These are phyloP conservation scores for Numida meleagris DNA, from an alignment of 2,113 vertebrate genomes.

Conservation along the genomic window DNA sequence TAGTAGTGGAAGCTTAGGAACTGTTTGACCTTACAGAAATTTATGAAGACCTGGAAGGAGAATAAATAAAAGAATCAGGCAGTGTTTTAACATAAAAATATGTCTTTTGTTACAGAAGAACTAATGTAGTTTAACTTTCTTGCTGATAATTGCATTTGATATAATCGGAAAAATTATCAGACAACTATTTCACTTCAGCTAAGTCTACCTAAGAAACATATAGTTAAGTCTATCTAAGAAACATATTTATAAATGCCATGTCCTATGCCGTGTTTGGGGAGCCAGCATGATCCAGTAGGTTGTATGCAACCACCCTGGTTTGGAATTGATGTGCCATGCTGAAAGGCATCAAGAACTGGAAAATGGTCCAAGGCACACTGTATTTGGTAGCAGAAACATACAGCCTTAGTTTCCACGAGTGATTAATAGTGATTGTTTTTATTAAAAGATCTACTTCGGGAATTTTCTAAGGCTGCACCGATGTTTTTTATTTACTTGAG, in stretches of 20 bases:
- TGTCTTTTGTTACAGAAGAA: neutral
- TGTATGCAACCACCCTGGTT: neutral
- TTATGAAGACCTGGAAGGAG: neutral
- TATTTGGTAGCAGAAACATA: neutral
- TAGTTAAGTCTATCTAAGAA: neutral
- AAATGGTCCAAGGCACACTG: accelerated
- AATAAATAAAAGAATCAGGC: neutral
- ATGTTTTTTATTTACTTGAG: neutral
- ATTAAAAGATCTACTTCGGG: neutral
- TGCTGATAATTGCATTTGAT: neutral
- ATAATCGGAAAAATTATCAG: neutral
- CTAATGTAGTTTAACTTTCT: neutral
- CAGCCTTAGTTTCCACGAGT: neutral
- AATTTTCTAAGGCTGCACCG: neutral
- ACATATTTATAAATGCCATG: neutral
- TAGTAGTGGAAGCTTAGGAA: neutral
- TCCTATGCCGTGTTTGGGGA: neutral
- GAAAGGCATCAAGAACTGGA: neutral
- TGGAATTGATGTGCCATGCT: neutral
- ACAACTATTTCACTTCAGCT: neutral
- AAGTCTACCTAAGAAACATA: neutral
- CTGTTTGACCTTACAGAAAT: neutral
- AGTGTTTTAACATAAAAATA: neutral
- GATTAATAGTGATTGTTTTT: neutral
- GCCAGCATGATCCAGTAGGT: neutral